Percentiles rank a stretch among this genome's conserved stretches.
These are phyloP conservation scores for Eristalis intricaria DNA, from an alignment of 2,888 invertebrate species.

Conservation along the genomic window DNA sequence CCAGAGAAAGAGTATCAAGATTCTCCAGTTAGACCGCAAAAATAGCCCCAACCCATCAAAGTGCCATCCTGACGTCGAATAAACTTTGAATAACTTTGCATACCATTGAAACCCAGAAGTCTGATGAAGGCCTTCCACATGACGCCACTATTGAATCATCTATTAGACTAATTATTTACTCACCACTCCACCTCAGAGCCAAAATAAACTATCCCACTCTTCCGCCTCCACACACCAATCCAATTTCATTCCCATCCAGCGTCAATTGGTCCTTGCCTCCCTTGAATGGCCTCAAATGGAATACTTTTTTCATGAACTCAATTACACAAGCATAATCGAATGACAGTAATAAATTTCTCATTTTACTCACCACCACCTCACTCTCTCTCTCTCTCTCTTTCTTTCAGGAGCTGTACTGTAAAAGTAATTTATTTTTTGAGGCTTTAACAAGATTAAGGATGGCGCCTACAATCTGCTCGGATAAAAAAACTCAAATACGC, in stretches of 20 bases:
- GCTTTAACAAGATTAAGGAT: constrained; percentile 71
- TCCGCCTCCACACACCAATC: neutral
- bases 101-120: too few species aligned
- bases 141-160: too few species aligned
- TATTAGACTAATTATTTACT: neutral
- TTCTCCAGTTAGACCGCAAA: too few species aligned
- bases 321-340: constrained; percentile 13
- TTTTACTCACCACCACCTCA: neutral
- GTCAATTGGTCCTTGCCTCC: neutral
- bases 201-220: neutral
- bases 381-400: neutral
- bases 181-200: neutral
- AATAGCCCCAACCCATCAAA: too few species aligned
- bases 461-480: constrained; percentile 80
- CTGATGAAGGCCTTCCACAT: too few species aligned
- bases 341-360: constrained; percentile 24
- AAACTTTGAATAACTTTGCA: too few species aligned
- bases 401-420: neutral
- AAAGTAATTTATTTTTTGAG: constrained; percentile 36
- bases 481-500: constrained; percentile 77
- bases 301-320: neutral
- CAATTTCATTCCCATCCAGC: neutral
- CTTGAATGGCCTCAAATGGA: neutral
- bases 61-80: too few species aligned
- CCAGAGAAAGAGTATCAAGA: too few species aligned